phyloP scores from a whole-genome alignment of 2,113 vertebrate genomes.

The Pan paniscus region DNA sequence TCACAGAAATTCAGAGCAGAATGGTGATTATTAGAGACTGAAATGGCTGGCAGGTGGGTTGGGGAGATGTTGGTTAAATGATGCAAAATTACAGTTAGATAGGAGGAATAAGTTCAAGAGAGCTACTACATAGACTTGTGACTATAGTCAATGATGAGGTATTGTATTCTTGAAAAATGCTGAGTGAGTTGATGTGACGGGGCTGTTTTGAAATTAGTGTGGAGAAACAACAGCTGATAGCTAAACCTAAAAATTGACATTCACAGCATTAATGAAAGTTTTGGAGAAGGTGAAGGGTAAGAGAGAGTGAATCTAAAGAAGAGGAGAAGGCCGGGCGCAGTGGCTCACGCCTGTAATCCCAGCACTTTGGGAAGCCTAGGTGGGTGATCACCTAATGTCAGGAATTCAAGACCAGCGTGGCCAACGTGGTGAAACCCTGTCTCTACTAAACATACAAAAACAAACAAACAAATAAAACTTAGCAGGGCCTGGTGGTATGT shows the following conservation, averaged over 20 bases:
- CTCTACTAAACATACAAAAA: too few species aligned
- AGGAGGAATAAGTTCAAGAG: not conserved
- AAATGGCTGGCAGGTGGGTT: not conserved
- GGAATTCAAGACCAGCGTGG: too few species aligned
- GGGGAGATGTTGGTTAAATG: not conserved
- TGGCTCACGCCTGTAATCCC: too few species aligned
- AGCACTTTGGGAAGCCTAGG: too few species aligned
- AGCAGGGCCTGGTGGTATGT: too few species aligned
- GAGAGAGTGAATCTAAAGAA: not conserved
- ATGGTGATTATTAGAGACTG: not conserved
- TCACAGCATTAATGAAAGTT: not conserved
- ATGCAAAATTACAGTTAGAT: not conserved
- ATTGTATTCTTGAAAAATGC: not conserved
- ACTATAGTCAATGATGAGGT: not conserved
- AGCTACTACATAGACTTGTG: not conserved
- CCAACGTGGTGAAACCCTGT: too few species aligned
- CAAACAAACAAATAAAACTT: too few species aligned
- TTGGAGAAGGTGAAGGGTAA: not conserved
- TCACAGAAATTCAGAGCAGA: not conserved
- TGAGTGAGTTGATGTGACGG: not conserved
- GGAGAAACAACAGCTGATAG: not conserved
- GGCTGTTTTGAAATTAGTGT: not conserved
- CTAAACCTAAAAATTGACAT: not conserved
- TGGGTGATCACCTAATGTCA: too few species aligned
- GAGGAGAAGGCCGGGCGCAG: not conserved